Evolutionary conservation across 2,113 vertebrate genomes (phyloP).

Genomic region (Chunga burmeisteri): DNA sequence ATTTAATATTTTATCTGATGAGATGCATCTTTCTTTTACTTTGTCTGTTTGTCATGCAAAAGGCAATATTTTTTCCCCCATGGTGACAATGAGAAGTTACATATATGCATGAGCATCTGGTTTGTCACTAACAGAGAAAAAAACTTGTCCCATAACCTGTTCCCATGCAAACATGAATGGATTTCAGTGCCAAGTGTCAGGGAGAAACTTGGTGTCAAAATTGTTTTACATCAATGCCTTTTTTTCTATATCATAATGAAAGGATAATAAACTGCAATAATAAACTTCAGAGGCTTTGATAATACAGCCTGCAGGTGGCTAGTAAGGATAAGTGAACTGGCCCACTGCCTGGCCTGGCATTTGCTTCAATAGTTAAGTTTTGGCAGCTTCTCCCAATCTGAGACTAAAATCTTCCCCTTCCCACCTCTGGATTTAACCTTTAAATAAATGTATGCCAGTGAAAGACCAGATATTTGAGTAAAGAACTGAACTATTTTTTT

Average conservation of each 20-base stretch:
- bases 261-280: not conserved
- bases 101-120: constrained; percentile 3
- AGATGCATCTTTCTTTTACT: not conserved
- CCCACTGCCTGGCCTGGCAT: constrained; percentile 11
- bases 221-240: not conserved
- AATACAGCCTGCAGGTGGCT: constrained; percentile 22
- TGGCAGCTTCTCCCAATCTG: constrained; percentile 3
- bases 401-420: constrained; percentile 7
- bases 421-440: constrained; percentile 49
- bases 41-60: not conserved
- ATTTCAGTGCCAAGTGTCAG: not conserved
- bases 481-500: not conserved
- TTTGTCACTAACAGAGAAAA: not conserved
- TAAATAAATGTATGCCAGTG: not conserved
- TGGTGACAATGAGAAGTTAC: not conserved
- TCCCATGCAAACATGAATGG: not conserved
- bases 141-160: not conserved
- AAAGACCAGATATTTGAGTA: not conserved
- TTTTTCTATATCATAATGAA: constrained; percentile 1
- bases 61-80: not conserved
- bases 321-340: constrained; percentile 51
- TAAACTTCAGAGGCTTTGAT: not conserved
- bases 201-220: constrained; percentile 7
- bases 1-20: not conserved
- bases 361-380: constrained; percentile 23